Evolutionary conservation across 2,797 vertebrate species (phyloP).

Genomic region (Squalus acanthias): DNA sequence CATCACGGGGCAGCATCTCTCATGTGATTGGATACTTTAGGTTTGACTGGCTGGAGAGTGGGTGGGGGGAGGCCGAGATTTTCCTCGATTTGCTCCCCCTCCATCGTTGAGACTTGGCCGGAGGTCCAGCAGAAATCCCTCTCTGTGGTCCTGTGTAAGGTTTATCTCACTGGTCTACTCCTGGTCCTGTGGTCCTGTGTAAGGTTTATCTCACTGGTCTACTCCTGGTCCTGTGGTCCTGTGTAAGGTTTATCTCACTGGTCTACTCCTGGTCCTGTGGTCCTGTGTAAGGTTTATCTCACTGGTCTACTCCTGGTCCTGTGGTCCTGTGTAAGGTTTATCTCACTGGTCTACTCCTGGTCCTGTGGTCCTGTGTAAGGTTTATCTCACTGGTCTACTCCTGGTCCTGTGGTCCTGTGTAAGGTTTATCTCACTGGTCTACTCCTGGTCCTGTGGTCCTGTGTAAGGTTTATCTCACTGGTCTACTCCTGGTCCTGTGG

Average conservation of each 20-base stretch:
- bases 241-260: neutral
- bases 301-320: neutral
- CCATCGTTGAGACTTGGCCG: neutral
- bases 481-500: too few relatives aligned
- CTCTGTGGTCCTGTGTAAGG: neutral
- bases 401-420: too few relatives aligned
- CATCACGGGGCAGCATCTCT: neutral
- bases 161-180: neutral
- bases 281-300: neutral
- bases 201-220: neutral
- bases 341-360: neutral
- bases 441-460: too few relatives aligned
- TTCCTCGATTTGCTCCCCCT: neutral
- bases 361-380: neutral
- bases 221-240: too few relatives aligned
- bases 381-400: neutral
- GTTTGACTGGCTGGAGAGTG: neutral
- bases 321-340: neutral
- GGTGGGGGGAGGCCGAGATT: neutral
- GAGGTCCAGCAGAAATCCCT: neutral
- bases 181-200: too few relatives aligned
- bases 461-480: neutral
- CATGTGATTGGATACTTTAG: neutral
- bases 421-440: neutral
- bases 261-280: too few relatives aligned